phyloP scores from a whole-genome alignment of 2,113 vertebrate genomes.

The Hippolais icterina region DNA sequence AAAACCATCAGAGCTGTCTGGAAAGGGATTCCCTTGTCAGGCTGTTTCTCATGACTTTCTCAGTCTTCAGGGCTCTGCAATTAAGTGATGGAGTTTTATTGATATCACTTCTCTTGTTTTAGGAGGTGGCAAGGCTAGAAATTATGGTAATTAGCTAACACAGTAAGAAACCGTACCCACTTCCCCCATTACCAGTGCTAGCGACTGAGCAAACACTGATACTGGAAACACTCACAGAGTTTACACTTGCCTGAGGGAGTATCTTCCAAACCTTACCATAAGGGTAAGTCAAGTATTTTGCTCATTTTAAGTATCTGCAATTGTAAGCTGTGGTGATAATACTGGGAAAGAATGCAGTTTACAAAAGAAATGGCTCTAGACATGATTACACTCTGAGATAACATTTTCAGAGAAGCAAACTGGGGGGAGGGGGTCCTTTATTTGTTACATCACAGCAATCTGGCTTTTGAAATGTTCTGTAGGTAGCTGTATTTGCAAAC shows the following conservation, averaged over 20 bases:
- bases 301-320: slow-evolving; percentile 25
- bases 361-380: not conserved
- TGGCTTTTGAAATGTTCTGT: slow-evolving; percentile 22
- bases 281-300: slow-evolving; percentile 41
- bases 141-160: not conserved
- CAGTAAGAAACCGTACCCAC: not conserved
- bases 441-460: not conserved
- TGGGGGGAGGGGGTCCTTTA: not conserved
- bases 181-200: not conserved
- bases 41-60: not conserved
- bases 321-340: slow-evolving; percentile 33
- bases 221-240: not conserved
- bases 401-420: slow-evolving; percentile 16
- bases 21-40: not conserved
- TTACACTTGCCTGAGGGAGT: not conserved
- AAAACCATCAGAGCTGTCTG: not conserved
- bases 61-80: not conserved
- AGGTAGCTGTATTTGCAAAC: slow-evolving; percentile 38
- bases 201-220: not conserved
- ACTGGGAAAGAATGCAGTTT: slow-evolving; percentile 34
- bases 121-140: not conserved
- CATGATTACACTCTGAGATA: not conserved
- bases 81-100: not conserved
- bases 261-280: not conserved
- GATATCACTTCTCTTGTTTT: not conserved